A percentile compares a stretch with the other conserved stretches of the same genome.
Evolutionary conservation across 2,797 vertebrate species (phyloP).

Genomic region (Semaprochilodus insignis): DNA sequence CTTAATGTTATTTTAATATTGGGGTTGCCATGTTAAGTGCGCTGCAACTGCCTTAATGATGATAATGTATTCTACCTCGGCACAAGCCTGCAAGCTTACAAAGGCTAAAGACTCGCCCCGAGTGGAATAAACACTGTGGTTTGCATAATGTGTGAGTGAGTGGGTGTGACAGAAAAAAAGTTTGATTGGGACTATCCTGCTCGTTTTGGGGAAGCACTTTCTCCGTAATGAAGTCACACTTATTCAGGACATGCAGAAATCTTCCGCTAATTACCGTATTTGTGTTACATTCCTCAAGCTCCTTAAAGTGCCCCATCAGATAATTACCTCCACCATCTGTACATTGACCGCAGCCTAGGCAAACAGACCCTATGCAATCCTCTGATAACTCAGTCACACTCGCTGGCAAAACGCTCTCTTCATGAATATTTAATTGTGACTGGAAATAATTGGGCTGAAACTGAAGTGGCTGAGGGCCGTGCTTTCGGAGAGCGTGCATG

Average conservation of each 20-base stretch:
- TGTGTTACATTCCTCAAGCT: conserved; percentile 6
- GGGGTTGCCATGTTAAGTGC: conserved; percentile 22
- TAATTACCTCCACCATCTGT: not conserved
- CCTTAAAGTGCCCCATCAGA: not conserved
- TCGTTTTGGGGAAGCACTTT: not conserved
- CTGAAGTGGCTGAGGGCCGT: not conserved
- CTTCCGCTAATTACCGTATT: not conserved
- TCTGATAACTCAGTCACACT: conserved; percentile 1
- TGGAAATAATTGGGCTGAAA: not conserved
- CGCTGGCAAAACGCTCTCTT: not conserved
- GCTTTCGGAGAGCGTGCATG: not conserved
- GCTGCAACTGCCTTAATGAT: conserved; percentile 26
- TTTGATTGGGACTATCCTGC: conserved; percentile 21
- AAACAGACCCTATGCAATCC: conserved; percentile 7
- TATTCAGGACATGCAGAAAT: conserved; percentile 6
- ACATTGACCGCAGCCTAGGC: not conserved
- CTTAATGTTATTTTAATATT: conserved; percentile 42
- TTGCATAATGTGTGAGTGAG: conserved; percentile 16
- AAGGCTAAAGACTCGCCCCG: conserved; percentile 13
- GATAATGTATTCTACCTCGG: conserved; percentile 36
- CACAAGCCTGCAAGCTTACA: conserved; percentile 22
- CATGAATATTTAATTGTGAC: conserved; percentile 6
- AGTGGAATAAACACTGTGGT: conserved; percentile 24
- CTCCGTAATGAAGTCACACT: conserved; percentile 14
- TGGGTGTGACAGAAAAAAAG: not conserved